phyloP scores from a whole-genome alignment of 2,113 vertebrate species.

The Channa maculata region DNA sequence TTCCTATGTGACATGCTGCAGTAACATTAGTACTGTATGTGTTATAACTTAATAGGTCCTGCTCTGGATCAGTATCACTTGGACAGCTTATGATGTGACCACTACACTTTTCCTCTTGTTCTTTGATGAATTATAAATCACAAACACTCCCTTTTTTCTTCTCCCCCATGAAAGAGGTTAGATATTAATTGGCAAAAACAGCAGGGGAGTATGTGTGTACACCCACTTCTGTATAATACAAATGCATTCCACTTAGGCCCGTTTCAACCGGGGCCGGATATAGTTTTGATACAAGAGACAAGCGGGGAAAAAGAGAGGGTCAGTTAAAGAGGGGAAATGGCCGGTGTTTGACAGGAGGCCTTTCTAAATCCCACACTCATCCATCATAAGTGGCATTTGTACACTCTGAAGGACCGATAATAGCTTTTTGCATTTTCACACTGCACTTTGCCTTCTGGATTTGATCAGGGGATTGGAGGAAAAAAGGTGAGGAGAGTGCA shows the following conservation, averaged over 20 bases:
- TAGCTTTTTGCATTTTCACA: slow-evolving; percentile 81
- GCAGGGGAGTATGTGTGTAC: slow-evolving; percentile 73
- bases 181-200: slow-evolving; percentile 85
- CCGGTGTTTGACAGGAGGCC: slow-evolving; percentile 76
- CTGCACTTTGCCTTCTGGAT: slow-evolving; percentile 66
- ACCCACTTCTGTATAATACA: slow-evolving; percentile 83
- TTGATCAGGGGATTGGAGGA: slow-evolving; percentile 55
- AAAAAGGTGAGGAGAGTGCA: slow-evolving; percentile 51
- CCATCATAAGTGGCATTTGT: slow-evolving; percentile 78
- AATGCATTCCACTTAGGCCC: slow-evolving; percentile 81
- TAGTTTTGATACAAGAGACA: slow-evolving; percentile 80
- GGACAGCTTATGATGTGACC: slow-evolving; percentile 37
- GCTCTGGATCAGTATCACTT: slow-evolving; percentile 74
- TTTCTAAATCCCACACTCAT: slow-evolving; percentile 81
- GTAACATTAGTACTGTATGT: too few species aligned
- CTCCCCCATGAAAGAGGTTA: slow-evolving; percentile 62
- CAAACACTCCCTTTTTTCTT: slow-evolving; percentile 38
- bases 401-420: slow-evolving; percentile 77
- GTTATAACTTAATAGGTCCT: neutral
- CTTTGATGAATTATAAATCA: slow-evolving; percentile 27
- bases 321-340: slow-evolving; percentile 63
- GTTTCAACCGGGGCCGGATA: slow-evolving; percentile 76
- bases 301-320: slow-evolving; percentile 81
- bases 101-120: slow-evolving; percentile 23
- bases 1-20: neutral